phyloP scores from a whole-genome alignment of 2,888 invertebrate species.

The Hipparchia sbordonii region DNA sequence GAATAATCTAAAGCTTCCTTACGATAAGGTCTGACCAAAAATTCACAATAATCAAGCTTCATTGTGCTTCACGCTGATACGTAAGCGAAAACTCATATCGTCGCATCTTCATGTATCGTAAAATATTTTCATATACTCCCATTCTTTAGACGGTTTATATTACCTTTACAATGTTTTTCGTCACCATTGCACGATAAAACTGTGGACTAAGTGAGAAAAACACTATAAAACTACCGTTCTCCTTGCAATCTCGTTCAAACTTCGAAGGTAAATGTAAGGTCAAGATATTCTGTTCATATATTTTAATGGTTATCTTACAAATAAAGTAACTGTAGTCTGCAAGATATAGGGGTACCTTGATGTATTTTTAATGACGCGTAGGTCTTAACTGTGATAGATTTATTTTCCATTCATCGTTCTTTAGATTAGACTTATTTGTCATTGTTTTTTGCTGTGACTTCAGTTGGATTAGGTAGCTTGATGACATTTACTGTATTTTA shows the following conservation, averaged over 20 bases:
- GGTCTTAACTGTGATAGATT: constrained; percentile 25
- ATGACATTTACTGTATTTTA: constrained; percentile 2
- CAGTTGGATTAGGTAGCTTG: constrained; percentile 11
- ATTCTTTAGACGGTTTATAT: constrained; percentile 26
- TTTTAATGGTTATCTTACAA: constrained; percentile 30
- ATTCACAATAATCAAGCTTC: not conserved
- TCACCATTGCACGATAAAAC: constrained; percentile 31
- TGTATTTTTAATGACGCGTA: constrained; percentile 24
- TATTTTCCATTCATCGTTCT: constrained; percentile 23
- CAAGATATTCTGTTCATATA: constrained; percentile 29
- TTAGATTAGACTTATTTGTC: constrained; percentile 22
- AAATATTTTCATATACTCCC: constrained; percentile 29
- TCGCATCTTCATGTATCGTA: constrained; percentile 22
- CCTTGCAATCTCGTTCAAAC: constrained; percentile 31
- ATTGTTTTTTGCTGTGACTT: constrained; percentile 15
- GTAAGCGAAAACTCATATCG: constrained; percentile 22
- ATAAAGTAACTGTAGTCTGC: constrained; percentile 17
- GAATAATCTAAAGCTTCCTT: not conserved
- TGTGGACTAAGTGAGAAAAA: constrained; percentile 31
- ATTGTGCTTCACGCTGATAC: constrained; percentile 6
- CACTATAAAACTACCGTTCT: constrained; percentile 32
- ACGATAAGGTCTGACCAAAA: not conserved
- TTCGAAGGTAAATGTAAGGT: constrained; percentile 34
- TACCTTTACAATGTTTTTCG: constrained; percentile 30
- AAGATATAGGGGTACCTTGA: constrained; percentile 18